A percentile compares a stretch with the other conserved stretches of the same genome.
Evolutionary conservation across 2,797 vertebrate genomes (phyloP).

Genomic region (Enteromius anoplus): DNA sequence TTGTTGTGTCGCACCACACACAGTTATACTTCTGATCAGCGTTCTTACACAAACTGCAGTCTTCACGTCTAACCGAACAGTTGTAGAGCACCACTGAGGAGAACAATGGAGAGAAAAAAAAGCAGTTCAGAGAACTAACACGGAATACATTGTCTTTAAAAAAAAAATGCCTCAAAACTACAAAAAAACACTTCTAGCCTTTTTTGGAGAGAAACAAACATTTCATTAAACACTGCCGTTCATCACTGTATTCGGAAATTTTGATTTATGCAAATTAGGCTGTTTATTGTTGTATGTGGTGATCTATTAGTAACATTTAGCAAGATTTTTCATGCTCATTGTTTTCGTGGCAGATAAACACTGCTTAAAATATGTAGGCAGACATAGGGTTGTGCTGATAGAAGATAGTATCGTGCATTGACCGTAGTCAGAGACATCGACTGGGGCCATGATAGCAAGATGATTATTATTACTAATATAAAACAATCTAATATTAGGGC

Average conservation of each 20-base stretch:
- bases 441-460: no score
- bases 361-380: background rate
- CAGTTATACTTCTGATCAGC: slow-evolving; percentile 80
- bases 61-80: slow-evolving; percentile 88
- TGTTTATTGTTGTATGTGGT: background rate
- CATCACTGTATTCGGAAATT: background rate
- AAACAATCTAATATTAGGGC: no score
- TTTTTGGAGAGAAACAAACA: background rate
- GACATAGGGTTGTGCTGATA: no score
- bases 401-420: no score
- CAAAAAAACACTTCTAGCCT: background rate
- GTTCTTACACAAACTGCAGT: slow-evolving; percentile 93
- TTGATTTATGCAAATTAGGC: slow-evolving; percentile 5
- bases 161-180: background rate
- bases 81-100: slow-evolving; percentile 89
- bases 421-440: no score
- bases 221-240: background rate
- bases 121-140: background rate
- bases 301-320: slow-evolving; percentile 12
- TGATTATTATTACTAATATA: no score
- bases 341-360: slow-evolving; percentile 1
- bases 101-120: background rate
- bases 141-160: slow-evolving; percentile 14
- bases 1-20: slow-evolving; percentile 83
- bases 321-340: background rate